Conservation (phyloP, 2,113 vertebrate genomes). For the Erinaceus europaeus region DNA sequence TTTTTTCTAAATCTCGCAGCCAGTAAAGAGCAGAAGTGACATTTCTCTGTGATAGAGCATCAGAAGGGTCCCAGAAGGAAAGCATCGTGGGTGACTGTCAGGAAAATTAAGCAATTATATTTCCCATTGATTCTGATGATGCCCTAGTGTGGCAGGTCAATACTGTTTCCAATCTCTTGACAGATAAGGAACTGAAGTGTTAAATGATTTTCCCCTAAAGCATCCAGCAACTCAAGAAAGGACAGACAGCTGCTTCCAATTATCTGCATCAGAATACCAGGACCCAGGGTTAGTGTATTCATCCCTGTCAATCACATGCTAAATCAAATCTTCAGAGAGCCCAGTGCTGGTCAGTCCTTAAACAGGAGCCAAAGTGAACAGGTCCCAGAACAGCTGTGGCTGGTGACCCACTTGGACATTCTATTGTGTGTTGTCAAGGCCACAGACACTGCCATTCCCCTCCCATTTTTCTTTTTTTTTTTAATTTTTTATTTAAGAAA, state of each 20-base stretch:
- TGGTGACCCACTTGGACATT: neutral
- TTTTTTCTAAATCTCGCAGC: neutral
- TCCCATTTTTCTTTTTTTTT: neutral
- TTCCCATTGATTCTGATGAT: neutral
- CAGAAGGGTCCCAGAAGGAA: neutral
- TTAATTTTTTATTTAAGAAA: too few species aligned
- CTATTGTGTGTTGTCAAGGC: neutral
- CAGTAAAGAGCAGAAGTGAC: neutral
- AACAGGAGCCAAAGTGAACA: neutral
- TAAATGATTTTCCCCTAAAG: neutral
- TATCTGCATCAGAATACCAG: neutral
- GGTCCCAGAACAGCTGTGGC: neutral
- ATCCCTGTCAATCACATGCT: neutral
- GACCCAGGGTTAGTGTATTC: neutral
- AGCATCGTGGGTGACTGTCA: neutral
- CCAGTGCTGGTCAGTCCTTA: neutral
- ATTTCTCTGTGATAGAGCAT: neutral
- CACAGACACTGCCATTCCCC: neutral
- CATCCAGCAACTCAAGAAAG: neutral
- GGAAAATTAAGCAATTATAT: slow-evolving; percentile 24
- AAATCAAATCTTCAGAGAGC: neutral
- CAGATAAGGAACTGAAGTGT: neutral
- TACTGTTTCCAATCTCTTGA: slow-evolving; percentile 6
- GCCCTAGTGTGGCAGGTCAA: neutral
- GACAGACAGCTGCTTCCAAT: neutral